A percentile compares a stretch with the other conserved stretches of the same genome.
Conservation (phyloP, 23 tunicate species). For the Halocynthia roretzi region DNA sequence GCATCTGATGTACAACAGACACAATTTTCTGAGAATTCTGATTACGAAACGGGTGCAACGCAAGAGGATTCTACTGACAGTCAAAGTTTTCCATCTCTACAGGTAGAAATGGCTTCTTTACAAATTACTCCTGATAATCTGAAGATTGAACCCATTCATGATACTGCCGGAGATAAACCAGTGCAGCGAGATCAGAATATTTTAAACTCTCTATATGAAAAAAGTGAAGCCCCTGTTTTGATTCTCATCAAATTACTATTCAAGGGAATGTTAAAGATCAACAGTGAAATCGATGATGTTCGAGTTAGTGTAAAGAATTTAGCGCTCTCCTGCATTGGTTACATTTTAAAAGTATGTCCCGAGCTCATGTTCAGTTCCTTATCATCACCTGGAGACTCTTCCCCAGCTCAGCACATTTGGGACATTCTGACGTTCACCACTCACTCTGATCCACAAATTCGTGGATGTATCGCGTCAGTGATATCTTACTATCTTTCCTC, state of each 20-base stretch:
- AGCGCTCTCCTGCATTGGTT: conserved; percentile 43
- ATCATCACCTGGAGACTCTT: not conserved
- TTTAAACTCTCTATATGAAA: no score
- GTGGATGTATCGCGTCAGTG: conserved; percentile 4
- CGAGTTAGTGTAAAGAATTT: conserved; percentile 74
- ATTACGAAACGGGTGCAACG: no score
- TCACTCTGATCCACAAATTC: conserved; percentile 21
- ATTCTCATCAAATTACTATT: not conserved
- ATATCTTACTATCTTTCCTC: conserved; percentile 7
- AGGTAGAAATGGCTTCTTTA: no score
- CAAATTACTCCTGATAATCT: no score
- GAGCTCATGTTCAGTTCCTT: not conserved
- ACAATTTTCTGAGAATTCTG: no score
- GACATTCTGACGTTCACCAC: not conserved
- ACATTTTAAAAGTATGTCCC: conserved; percentile 43
- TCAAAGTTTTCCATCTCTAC: no score
- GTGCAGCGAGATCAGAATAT: no score
- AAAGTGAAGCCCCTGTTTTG: not conserved
- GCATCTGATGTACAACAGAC: no score
- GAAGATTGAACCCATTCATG: no score
- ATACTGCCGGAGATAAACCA: no score
- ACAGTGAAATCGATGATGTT: conserved; percentile 31
- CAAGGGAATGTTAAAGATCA: conserved; percentile 10
- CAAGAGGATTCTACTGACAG: no score
- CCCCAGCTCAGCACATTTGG: not conserved